Percentiles rank a stretch among this genome's conserved stretches.
Conservation (phyloP, 2,888 invertebrate genomes). For the Muschampia plurimacula region DNA sequence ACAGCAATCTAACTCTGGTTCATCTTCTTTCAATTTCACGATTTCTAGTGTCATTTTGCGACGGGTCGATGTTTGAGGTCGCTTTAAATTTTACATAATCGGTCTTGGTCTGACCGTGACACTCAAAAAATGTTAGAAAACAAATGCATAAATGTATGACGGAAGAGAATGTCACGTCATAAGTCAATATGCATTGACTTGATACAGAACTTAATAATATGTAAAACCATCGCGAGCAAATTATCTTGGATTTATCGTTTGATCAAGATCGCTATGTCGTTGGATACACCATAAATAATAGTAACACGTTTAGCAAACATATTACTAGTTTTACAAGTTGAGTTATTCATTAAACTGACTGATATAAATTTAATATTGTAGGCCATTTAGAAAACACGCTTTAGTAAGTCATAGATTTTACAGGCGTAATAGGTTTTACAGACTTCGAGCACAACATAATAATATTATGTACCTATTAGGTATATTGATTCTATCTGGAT, state of each 20-base stretch:
- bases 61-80: too few species aligned
- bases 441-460: too few species aligned
- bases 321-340: constrained; percentile 1
- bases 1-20: too few species aligned
- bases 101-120: not conserved
- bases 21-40: too few species aligned
- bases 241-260: not conserved
- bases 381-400: not conserved
- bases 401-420: too few species aligned
- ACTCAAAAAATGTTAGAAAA: not conserved
- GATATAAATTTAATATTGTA: not conserved
- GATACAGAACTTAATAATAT: not conserved
- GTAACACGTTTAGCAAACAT: constrained; percentile 11
- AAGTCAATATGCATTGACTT: too few species aligned
- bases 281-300: constrained; percentile 1
- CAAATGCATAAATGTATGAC: not conserved
- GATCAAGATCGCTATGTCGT: constrained; percentile 7
- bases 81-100: too few species aligned
- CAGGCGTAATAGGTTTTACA: too few species aligned
- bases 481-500: too few species aligned
- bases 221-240: not conserved
- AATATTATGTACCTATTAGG: too few species aligned
- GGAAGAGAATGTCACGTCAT: not conserved
- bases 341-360: not conserved
- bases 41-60: too few species aligned